Evolutionary conservation across 2,888 invertebrate genomes (phyloP), one percentile per base, ranked within the genome.

Genomic region (Brachyopa scutellaris): DNA sequence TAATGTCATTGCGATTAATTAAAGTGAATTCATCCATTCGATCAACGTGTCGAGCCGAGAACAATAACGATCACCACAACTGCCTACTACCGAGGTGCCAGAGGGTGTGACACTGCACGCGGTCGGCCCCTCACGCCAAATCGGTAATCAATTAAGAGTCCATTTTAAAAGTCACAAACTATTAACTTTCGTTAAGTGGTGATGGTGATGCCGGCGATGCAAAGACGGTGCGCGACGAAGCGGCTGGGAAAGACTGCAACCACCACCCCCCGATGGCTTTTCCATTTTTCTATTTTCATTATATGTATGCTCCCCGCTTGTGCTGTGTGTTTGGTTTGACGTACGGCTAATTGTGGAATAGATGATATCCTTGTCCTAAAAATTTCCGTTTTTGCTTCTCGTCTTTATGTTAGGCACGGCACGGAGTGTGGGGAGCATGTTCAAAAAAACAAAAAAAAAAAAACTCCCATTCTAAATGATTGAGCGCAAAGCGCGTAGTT

Each of bases 311-410:
- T n/a, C n/a, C n/a, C n/a, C 29, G 38, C 66, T 49, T 45, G 53
- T 36, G 21, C 33, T n/a, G 49, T 66, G 57, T 69, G 74, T 55
- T 21, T 67, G 47, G 61, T 31, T 76, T 23, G 76, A 69, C 76
- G 69, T 62, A 47, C 70, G 17, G 72, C 82, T 82, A 82, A 82
- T 82, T 82, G 82, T 82, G 72, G 82, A 82, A 82, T 82, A 82
- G 82, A 82, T 82, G 82, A 82, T 82, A 82, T 82, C 82, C 82
- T 82, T 82, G 82, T 82, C 82, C 82, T 82, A 82, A 82, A 82
- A 82, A 82, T 82, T 82, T 82, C 82, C 82, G 77, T 77, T 82
- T 82, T 77, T 77, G 55, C 82, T 72, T 64, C 19, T 76, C 70
- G 49, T 59, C 36, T 33, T n/a, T 53, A 38, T 31, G 26, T 45